Conservation (phyloP, 2,113 vertebrate species). For the Dendropsophus ebraccatus region DNA sequence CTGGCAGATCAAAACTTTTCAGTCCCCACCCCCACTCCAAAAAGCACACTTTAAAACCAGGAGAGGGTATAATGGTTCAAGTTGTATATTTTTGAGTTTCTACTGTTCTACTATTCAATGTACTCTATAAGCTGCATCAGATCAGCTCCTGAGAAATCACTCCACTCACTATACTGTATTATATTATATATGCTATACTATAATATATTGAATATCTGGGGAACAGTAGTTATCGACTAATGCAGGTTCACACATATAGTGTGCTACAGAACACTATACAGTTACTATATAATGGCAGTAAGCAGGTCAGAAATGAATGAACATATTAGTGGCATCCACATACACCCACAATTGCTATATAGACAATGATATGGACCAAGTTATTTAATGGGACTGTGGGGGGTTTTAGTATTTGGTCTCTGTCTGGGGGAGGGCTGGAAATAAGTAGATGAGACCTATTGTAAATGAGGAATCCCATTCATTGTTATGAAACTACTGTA, state of each 20-base stretch:
- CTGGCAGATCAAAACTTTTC: too few species aligned
- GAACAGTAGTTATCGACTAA: too few species aligned
- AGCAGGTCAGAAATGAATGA: background rate
- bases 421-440: slow-evolving; percentile 1
- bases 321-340: background rate
- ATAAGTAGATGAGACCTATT: background rate
- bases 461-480: slow-evolving; percentile 2
- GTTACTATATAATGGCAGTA: background rate
- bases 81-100: too few species aligned
- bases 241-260: background rate
- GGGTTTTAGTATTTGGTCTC: slow-evolving; percentile 21
- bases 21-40: too few species aligned
- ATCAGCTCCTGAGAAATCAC: too few species aligned
- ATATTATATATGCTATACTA: too few species aligned
- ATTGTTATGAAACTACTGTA: slow-evolving; percentile 3
- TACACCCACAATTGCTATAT: background rate
- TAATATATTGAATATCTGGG: too few species aligned
- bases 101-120: too few species aligned
- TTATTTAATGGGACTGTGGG: slow-evolving; percentile 6
- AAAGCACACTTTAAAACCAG: too few species aligned
- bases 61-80: too few species aligned
- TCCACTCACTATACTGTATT: too few species aligned
- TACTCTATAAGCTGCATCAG: too few species aligned
- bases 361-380: background rate
- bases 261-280: background rate